phyloP scores from a whole-genome alignment of 2,888 invertebrate species.

The Trachelus troglodyta region DNA sequence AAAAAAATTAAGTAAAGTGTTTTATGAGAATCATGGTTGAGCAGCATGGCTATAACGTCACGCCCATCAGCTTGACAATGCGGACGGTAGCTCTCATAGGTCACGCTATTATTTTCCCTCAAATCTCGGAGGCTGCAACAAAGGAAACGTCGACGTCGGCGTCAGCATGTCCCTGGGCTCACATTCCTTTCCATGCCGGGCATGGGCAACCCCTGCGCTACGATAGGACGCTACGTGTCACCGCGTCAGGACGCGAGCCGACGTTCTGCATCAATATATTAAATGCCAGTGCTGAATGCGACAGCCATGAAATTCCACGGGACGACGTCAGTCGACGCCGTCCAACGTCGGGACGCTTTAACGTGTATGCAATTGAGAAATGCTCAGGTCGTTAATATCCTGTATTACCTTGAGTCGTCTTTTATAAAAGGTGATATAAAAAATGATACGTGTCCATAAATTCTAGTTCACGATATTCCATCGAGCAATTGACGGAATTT shows the following conservation, averaged over 20 bases:
- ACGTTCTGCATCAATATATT: constrained; percentile 37
- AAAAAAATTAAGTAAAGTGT: not conserved
- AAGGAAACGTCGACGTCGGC: constrained; percentile 24
- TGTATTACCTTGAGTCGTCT: not conserved
- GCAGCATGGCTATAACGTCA: constrained; percentile 8
- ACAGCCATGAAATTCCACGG: not conserved
- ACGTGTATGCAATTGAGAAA: not conserved
- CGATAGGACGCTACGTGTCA: constrained; percentile 27
- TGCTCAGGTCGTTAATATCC: not conserved
- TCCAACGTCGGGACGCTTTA: not conserved
- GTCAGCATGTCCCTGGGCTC: constrained; percentile 22
- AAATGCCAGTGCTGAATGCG: constrained; percentile 1
- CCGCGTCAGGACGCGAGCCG: constrained; percentile 16
- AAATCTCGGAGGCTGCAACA: constrained; percentile 36
- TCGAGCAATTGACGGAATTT: constrained; percentile 34
- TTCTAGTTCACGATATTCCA: not conserved
- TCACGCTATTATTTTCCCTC: constrained; percentile 39
- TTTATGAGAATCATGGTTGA: not conserved
- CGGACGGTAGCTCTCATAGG: not conserved
- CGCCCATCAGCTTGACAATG: constrained; percentile 34
- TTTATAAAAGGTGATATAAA: not conserved
- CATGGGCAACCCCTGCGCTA: constrained; percentile 11
- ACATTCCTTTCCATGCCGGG: constrained; percentile 37
- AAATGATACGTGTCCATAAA: not conserved
- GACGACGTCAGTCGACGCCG: not conserved